A percentile compares a stretch with the other conserved stretches of the same genome.
Conservation (phyloP, 1,140 invertebrate species). For the Antheraea mylitta region DNA sequence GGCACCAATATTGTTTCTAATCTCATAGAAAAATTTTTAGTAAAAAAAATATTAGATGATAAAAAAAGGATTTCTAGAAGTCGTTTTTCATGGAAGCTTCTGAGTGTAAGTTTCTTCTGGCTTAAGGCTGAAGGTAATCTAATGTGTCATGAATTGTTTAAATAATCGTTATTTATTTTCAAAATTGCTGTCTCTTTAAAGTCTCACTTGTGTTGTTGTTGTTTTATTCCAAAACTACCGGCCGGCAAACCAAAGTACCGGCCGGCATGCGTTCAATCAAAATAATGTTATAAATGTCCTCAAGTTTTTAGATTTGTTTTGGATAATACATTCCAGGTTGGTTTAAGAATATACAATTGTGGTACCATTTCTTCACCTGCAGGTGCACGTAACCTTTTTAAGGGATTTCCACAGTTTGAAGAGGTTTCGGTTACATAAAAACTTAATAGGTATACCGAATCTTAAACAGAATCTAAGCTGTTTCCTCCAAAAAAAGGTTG, state of each 20-base stretch:
- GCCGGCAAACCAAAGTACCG: constrained; percentile 24
- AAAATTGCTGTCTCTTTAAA: not conserved
- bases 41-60: not conserved
- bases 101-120: not conserved
- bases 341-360: too few relatives aligned
- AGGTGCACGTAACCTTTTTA: too few relatives aligned
- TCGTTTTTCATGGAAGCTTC: not conserved
- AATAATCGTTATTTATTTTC: not conserved
- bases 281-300: not conserved
- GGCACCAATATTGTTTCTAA: not conserved
- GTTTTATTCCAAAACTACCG: constrained; percentile 24
- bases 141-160: too few relatives aligned
- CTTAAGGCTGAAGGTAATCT: constrained; percentile 4
- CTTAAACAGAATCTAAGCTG: not conserved
- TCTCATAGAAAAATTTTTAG: not conserved
- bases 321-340: too few relatives aligned
- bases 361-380: too few relatives aligned
- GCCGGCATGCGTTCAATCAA: constrained; percentile 9
- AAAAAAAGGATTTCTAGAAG: not conserved
- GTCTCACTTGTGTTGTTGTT: not conserved
- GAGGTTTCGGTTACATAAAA: not conserved
- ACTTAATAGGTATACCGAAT: not conserved
- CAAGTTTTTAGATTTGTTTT: too few relatives aligned
- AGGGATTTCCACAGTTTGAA: not conserved
- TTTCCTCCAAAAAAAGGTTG: not conserved